Evolutionary conservation across 2,113 vertebrate genomes (phyloP), one percentile per base, ranked within the genome.

Genomic region (Manacus vitellinus): DNA sequence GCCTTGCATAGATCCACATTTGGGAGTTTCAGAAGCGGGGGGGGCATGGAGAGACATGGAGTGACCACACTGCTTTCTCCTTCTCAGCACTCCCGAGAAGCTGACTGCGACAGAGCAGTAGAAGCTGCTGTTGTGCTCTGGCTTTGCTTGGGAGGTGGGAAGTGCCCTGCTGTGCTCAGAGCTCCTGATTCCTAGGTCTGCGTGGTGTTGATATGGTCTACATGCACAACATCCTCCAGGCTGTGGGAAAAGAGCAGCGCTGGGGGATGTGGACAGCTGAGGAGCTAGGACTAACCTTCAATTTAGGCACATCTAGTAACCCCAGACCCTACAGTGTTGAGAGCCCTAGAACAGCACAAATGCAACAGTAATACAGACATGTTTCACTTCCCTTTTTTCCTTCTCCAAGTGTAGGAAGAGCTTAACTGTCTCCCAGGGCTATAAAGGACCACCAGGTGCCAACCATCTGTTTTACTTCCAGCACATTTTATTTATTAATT

Each of bases 401-500:
- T 79, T 61, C 41, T 82, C 31, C 25, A 63, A 43, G 39, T 2
- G 0, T 35, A 72, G n/a, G 30, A 88, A 43, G 28, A 66, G 33
- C 16, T 78, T 73, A 41, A 31, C 28, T 54, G 22, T 82, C 66
- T 73, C 70, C 18, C 22, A 75, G 56, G 44, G 47, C 77, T 74
- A 12, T 75, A 12, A 37, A 65, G 44, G 72, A 62, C 46, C 23
- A 46, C 59, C 74, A 92, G 78, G 85, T 92, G 78, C 85, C 33
- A 89, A 44, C 59, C 51, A 80, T 88, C 78, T 95, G 82, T 85
- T 96, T 85, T 79, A 73, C 20, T 82, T 85, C 37, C 54, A 85
- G 71, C 8, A 15, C 31, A 22, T 83, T 84, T 95, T 66, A 33
- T 68, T 88, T 67, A 63, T 72, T 81, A 6, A 1, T 22, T 23